A percentile compares a stretch with the other conserved stretches of the same genome.
Evolutionary conservation across 2,113 vertebrate genomes (phyloP).

Genomic region (Eublepharis macularius): DNA sequence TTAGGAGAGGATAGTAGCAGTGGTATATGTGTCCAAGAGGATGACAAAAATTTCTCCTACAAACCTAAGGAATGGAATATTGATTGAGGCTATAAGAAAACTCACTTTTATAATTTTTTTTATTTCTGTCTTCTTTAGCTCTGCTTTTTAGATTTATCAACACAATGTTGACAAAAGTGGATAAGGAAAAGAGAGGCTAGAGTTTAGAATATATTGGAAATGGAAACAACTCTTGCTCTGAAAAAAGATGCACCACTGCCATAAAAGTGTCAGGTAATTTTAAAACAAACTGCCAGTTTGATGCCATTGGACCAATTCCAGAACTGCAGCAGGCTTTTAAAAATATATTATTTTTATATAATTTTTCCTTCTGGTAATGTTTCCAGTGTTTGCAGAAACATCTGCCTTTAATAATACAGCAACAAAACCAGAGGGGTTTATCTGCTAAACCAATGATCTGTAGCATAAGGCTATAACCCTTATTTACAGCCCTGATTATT

Average conservation of each 20-base stretch:
- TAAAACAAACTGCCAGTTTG: constrained; percentile 64
- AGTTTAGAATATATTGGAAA: constrained; percentile 64
- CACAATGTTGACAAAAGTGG: constrained; percentile 27
- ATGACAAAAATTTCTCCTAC: constrained; percentile 14
- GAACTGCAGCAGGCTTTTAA: constrained; percentile 68
- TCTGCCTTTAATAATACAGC: constrained; percentile 65
- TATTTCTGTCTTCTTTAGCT: neutral
- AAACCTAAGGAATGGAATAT: constrained; percentile 16
- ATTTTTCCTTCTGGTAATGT: constrained; percentile 49
- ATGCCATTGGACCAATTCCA: constrained; percentile 68
- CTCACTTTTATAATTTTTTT: constrained; percentile 9
- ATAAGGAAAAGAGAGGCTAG: constrained; percentile 46
- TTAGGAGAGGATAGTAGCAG: neutral
- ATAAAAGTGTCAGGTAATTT: constrained; percentile 65
- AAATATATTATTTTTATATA: neutral
- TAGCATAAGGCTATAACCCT: constrained; percentile 55
- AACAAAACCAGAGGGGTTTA: constrained; percentile 56
- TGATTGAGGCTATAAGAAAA: neutral
- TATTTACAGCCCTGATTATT: constrained; percentile 53
- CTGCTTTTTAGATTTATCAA: neutral
- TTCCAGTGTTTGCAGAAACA: constrained; percentile 64
- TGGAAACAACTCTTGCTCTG: constrained; percentile 49
- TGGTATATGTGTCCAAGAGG: neutral
- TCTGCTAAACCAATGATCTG: constrained; percentile 64
- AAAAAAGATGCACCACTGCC: constrained; percentile 52